phyloP scores from a whole-genome alignment of 2,888 invertebrate genomes.

The Zygogramma bicolorata region DNA sequence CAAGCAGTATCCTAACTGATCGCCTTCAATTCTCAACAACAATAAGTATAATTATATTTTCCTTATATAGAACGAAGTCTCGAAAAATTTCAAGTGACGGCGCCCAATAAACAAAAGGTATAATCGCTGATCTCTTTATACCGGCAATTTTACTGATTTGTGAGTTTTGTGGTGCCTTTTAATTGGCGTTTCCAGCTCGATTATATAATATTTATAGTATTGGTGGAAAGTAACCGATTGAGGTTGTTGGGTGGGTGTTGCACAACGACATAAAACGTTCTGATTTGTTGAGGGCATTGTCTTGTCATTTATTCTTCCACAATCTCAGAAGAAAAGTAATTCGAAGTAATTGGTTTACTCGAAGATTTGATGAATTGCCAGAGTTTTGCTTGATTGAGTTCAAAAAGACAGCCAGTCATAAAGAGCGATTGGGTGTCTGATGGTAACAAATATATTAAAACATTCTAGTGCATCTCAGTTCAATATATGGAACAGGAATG shows the following conservation, averaged over 20 bases:
- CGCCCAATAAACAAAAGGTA: slow-evolving; percentile 24
- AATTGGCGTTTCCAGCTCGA: slow-evolving; percentile 32
- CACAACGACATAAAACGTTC: neutral
- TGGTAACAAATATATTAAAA: too few relatives aligned
- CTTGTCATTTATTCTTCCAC: neutral
- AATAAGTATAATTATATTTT: neutral
- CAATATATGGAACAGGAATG: too few relatives aligned
- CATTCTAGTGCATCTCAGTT: too few relatives aligned
- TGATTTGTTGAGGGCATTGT: neutral
- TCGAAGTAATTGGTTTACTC: neutral
- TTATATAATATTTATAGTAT: neutral
- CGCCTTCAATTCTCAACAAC: neutral
- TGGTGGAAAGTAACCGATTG: neutral
- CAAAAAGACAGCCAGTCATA: too few relatives aligned
- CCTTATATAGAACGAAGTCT: neutral
- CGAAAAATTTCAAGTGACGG: neutral
- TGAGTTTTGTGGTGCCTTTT: slow-evolving; percentile 36
- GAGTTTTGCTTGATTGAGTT: too few relatives aligned
- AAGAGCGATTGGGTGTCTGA: too few relatives aligned
- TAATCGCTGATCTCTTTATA: slow-evolving; percentile 38
- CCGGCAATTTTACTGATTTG: slow-evolving; percentile 36
- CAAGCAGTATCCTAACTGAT: too few relatives aligned
- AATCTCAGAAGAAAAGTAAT: neutral
- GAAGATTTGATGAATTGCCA: neutral
- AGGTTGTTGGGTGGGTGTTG: neutral